Evolutionary conservation across 2,113 vertebrate genomes (phyloP).

Genomic region (Aix galericulata): DNA sequence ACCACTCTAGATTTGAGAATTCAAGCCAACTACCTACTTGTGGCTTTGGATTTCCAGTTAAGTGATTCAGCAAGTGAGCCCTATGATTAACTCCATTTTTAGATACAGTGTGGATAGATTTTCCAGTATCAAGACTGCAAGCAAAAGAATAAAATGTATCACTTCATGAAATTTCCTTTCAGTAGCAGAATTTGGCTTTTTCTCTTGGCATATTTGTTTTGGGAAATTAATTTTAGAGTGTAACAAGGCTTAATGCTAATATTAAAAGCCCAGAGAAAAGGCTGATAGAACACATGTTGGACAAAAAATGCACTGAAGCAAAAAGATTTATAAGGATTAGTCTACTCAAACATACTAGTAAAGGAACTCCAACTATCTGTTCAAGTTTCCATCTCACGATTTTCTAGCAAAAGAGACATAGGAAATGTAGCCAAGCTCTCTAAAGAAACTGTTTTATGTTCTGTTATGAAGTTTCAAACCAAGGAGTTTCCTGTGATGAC

Average conservation of each 20-base stretch:
- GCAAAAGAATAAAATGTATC: constrained; percentile 25
- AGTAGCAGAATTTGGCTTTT: not conserved
- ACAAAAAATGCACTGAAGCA: not conserved
- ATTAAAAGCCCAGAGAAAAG: not conserved
- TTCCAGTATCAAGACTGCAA: constrained; percentile 55
- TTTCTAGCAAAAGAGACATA: not conserved
- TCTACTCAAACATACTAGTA: not conserved
- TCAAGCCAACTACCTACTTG: constrained; percentile 20
- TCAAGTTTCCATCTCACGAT: not conserved
- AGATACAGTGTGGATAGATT: constrained; percentile 52
- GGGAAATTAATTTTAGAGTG: not conserved
- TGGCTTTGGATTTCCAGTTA: constrained; percentile 39
- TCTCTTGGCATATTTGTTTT: not conserved
- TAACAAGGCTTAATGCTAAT: not conserved
- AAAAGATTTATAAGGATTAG: not conserved
- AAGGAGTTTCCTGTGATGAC: not conserved
- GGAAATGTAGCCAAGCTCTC: not conserved
- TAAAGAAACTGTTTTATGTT: not conserved
- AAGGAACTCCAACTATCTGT: not conserved
- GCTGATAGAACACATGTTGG: not conserved
- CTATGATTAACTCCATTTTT: constrained; percentile 73
- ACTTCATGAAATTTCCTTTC: not conserved
- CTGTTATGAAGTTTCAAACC: not conserved
- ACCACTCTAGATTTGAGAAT: not conserved
- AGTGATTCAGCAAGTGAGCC: constrained; percentile 49